These are phyloP conservation scores for Neotoma lepida DNA, from an alignment of 2,113 vertebrate genomes.

Conservation along the genomic window DNA sequence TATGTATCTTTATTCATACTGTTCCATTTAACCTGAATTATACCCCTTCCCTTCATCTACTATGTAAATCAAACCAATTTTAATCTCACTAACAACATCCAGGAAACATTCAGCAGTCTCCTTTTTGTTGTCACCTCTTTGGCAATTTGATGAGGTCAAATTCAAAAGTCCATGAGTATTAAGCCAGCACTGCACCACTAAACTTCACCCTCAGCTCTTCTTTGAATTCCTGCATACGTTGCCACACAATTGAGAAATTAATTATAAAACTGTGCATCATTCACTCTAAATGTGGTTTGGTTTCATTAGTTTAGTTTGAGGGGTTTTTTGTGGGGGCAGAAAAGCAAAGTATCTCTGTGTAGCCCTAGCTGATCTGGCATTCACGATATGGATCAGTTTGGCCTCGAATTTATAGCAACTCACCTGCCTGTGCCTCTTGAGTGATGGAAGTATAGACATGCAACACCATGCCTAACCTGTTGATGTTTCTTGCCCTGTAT, in stretches of 20 bases:
- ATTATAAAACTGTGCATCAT: slow-evolving; percentile 31
- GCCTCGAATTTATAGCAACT: background rate
- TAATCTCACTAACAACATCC: background rate
- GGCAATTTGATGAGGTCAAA: background rate
- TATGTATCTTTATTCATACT: slow-evolving; percentile 23
- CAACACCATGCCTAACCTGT: background rate
- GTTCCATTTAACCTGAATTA: slow-evolving; percentile 3
- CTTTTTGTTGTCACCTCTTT: background rate
- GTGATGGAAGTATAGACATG: background rate
- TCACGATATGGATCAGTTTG: background rate
- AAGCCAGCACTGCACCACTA: background rate
- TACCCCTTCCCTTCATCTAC: slow-evolving; percentile 25
- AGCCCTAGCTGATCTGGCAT: background rate
- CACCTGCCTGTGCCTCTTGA: background rate
- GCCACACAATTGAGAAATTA: slow-evolving; percentile 49
- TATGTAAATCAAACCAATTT: slow-evolving; percentile 35
- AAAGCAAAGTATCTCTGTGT: background rate
- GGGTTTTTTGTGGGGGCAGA: background rate
- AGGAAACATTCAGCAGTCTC: slow-evolving; percentile 31
- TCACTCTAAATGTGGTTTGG: background rate
- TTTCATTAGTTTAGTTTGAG: background rate
- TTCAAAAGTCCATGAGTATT: background rate
- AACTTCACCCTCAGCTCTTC: background rate
- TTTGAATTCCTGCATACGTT: slow-evolving; percentile 40
- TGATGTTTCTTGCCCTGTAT: background rate